phyloP scores from a whole-genome alignment of 53 echinoderm and acorn worm species.

The Patiria pectinifera region DNA sequence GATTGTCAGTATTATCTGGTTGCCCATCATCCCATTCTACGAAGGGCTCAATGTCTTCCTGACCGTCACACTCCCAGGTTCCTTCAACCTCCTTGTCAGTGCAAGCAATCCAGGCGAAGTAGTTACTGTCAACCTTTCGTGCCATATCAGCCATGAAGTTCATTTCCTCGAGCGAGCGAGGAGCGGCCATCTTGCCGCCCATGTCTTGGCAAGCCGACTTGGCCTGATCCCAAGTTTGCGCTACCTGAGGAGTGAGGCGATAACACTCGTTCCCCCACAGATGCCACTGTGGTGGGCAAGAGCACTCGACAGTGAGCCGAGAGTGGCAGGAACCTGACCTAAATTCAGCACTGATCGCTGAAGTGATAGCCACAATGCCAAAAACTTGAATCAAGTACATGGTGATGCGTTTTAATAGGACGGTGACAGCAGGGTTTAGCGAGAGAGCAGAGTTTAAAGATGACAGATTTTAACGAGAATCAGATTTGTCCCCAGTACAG shows the following conservation, averaged over 20 bases:
- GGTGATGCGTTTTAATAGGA: no score
- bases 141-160: neutral
- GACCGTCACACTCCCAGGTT: neutral
- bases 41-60: neutral
- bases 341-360: no score
- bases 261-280: neutral
- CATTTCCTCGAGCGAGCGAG: neutral
- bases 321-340: neutral
- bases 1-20: neutral
- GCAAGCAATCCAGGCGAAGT: neutral
- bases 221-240: neutral
- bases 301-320: neutral
- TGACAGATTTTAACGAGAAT: no score
- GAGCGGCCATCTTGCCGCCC: neutral
- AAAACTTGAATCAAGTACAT: no score
- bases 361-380: no score
- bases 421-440: no score
- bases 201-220: conserved; percentile 11
- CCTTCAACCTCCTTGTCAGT: neutral
- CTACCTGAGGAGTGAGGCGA: neutral
- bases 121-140: neutral
- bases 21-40: neutral
- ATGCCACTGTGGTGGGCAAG: neutral
- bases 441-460: no score
- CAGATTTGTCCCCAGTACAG: no score